These are phyloP conservation scores for Baronia brevicornis DNA, from an alignment of 2,888 invertebrate genomes.

Conservation along the genomic window DNA sequence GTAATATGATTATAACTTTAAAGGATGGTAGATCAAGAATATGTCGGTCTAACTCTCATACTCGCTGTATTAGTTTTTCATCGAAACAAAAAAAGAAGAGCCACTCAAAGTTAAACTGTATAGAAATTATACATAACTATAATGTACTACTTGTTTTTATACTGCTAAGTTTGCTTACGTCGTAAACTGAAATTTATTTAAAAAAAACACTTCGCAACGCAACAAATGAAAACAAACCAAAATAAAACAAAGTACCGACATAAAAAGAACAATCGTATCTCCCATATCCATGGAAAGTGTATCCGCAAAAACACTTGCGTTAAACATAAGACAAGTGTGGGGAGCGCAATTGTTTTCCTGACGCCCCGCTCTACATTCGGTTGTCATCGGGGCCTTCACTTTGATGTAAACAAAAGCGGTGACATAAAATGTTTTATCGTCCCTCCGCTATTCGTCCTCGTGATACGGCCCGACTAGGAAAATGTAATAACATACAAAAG, in stretches of 20 bases:
- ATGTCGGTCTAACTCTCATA: too few species aligned
- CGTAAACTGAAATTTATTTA: too few species aligned
- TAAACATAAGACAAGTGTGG: constrained; percentile 28
- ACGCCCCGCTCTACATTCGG: constrained; percentile 30
- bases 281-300: constrained; percentile 4
- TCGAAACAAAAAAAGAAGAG: too few species aligned
- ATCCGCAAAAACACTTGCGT: constrained; percentile 30
- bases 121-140: too few species aligned
- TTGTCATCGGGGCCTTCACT: constrained; percentile 38
- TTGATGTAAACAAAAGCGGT: constrained; percentile 58
- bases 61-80: too few species aligned
- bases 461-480: too few species aligned
- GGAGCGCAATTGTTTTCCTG: constrained; percentile 33
- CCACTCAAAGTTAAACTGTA: too few species aligned
- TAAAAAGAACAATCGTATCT: constrained; percentile 10
- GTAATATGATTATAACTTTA: too few species aligned
- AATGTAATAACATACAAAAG: constrained; percentile 14
- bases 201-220: neutral
- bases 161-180: too few species aligned
- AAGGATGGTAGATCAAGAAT: too few species aligned
- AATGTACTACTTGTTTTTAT: too few species aligned
- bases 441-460: constrained; percentile 30
- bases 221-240: constrained; percentile 5
- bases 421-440: constrained; percentile 62
- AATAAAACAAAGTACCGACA: constrained; percentile 5